These are phyloP conservation scores for Rhombomys opimus DNA, from an alignment of 2,113 vertebrate genomes.

Conservation along the genomic window DNA sequence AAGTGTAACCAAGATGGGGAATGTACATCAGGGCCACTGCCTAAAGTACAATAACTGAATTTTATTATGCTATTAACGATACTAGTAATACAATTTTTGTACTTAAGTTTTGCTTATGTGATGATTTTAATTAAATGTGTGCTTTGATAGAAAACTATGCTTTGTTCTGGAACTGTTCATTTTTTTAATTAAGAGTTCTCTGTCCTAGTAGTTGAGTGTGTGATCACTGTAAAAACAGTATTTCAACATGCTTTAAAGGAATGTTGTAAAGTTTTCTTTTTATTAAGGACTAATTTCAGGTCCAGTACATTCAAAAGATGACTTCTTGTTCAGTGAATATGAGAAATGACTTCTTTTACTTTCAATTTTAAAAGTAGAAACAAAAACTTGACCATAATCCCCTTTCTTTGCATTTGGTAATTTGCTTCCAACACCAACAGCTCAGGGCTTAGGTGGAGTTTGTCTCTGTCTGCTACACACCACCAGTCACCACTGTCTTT, in stretches of 20 bases:
- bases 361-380: slow-evolving; percentile 61
- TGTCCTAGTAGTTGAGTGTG: slow-evolving; percentile 29
- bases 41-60: neutral
- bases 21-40: neutral
- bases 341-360: slow-evolving; percentile 57
- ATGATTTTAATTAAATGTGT: slow-evolving; percentile 28
- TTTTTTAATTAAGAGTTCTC: slow-evolving; percentile 44
- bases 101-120: neutral
- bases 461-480: neutral
- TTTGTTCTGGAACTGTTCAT: slow-evolving; percentile 28
- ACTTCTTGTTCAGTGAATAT: slow-evolving; percentile 59
- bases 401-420: neutral
- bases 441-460: slow-evolving; percentile 34
- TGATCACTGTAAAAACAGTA: slow-evolving; percentile 51
- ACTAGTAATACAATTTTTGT: neutral
- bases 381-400: neutral
- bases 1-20: neutral
- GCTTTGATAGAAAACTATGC: neutral
- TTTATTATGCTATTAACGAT: slow-evolving; percentile 16
- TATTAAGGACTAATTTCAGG: slow-evolving; percentile 64
- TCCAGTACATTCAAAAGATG: slow-evolving; percentile 50
- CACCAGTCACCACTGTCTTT: neutral
- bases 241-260: slow-evolving; percentile 27
- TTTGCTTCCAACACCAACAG: slow-evolving; percentile 44
- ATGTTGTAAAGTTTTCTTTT: slow-evolving; percentile 37